Conservation (phyloP, 2,797 vertebrate genomes). For the Erpetoichthys calabaricus region DNA sequence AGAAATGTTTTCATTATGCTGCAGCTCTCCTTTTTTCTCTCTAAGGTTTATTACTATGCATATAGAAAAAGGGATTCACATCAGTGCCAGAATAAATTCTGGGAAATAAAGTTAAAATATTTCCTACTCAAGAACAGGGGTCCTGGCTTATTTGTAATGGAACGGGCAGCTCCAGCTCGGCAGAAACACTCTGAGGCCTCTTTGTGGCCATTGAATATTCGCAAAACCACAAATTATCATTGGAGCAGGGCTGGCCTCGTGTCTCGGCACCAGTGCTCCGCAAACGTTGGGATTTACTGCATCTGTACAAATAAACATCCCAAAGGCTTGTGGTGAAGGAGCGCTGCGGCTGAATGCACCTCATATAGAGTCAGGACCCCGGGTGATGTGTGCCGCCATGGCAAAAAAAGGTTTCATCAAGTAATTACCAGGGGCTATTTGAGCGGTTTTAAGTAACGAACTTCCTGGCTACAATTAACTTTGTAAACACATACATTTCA, state of each 20-base stretch:
- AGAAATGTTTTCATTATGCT: too few species aligned
- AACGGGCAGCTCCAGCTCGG: slow-evolving; percentile 50
- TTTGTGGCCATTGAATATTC: slow-evolving; percentile 72
- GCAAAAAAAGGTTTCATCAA: slow-evolving; percentile 8
- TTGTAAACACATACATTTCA: slow-evolving; percentile 10
- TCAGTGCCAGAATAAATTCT: slow-evolving; percentile 30
- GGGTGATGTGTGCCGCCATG: slow-evolving; percentile 14
- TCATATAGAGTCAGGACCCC: slow-evolving; percentile 40
- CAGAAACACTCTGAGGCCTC: slow-evolving; percentile 65
- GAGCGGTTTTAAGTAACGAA: slow-evolving; percentile 20
- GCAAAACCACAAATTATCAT: slow-evolving; percentile 86
- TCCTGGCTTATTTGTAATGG: slow-evolving; percentile 59
- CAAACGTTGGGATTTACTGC: slow-evolving; percentile 49
- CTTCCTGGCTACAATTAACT: slow-evolving; percentile 15
- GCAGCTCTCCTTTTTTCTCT: slow-evolving; percentile 18
- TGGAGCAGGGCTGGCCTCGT: slow-evolving; percentile 55
- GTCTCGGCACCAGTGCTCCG: slow-evolving; percentile 37
- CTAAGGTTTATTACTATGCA: slow-evolving; percentile 28
- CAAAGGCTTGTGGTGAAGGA: slow-evolving; percentile 31
- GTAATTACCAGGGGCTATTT: slow-evolving; percentile 13
- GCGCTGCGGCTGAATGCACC: slow-evolving; percentile 34
- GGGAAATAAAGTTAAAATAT: slow-evolving; percentile 58
- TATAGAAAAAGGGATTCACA: slow-evolving; percentile 27
- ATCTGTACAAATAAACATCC: slow-evolving; percentile 72
- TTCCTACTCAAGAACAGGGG: slow-evolving; percentile 50